Conservation (phyloP, 2,888 invertebrate species). For the Heliconius sara region DNA sequence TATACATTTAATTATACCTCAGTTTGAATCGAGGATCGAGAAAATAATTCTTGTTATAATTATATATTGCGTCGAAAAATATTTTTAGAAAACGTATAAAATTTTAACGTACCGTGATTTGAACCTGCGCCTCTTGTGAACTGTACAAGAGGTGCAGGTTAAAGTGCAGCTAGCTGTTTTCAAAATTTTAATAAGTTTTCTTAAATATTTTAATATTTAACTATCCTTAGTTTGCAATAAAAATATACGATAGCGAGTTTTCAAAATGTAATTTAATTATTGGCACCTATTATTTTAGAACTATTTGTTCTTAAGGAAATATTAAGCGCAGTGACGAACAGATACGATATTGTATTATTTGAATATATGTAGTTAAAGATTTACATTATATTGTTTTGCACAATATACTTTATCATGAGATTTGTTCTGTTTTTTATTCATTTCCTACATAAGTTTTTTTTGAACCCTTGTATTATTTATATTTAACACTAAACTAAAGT, state of each 20-base stretch:
- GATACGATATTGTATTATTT: neutral
- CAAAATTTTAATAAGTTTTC: neutral
- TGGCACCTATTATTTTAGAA: neutral
- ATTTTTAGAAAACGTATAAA: neutral
- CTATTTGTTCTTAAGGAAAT: neutral
- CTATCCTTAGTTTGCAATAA: neutral
- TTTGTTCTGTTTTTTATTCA: no score
- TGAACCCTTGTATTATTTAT: neutral
- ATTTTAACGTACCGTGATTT: neutral
- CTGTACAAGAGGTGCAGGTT: neutral
- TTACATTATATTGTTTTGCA: neutral
- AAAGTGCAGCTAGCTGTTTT: neutral
- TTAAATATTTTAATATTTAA: neutral
- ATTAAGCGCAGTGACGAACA: neutral
- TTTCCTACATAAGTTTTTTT: neutral
- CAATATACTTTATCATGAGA: no score
- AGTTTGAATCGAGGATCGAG: neutral
- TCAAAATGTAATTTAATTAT: neutral
- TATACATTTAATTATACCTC: conserved; percentile 13
- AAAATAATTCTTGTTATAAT: conserved; percentile 8
- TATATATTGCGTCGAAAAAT: neutral
- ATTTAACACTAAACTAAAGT: neutral
- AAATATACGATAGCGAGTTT: neutral
- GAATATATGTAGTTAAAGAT: neutral
- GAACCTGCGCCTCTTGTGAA: neutral